Conservation (phyloP, 2,888 invertebrate genomes). For the Pachymerium ferrugineum region DNA sequence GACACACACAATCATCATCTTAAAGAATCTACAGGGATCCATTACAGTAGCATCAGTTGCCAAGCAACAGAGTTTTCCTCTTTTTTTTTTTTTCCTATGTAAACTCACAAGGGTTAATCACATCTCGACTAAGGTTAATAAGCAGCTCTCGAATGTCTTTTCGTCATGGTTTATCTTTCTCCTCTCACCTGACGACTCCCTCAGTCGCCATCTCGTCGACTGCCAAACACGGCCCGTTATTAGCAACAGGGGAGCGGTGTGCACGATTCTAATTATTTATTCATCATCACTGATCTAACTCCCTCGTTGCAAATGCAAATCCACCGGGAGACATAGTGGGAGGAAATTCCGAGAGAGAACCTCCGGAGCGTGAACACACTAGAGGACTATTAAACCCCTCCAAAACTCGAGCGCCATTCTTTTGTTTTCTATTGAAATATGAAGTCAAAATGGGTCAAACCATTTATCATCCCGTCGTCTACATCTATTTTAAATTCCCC, state of each 20-base stretch:
- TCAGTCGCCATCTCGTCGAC: conserved; percentile 16
- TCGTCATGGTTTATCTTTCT: conserved; percentile 12
- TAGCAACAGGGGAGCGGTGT: conserved; percentile 24
- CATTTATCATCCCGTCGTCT: background rate
- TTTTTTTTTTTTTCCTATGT: background rate
- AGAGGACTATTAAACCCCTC: conserved; percentile 18
- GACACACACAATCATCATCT: background rate
- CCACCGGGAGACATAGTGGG: conserved; percentile 7
- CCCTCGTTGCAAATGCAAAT: conserved; percentile 27
- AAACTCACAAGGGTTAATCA: conserved; percentile 12
- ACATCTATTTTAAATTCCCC: background rate
- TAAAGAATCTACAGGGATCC: conserved; percentile 1
- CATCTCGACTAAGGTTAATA: conserved; percentile 24
- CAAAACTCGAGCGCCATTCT: conserved; percentile 17
- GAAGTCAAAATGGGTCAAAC: conserved; percentile 20
- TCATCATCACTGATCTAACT: conserved; percentile 27
- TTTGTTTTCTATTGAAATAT: conserved; percentile 27
- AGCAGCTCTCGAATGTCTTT: conserved; percentile 27
- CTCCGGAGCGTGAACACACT: conserved; percentile 16
- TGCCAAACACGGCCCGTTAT: conserved; percentile 19
- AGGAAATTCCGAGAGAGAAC: background rate
- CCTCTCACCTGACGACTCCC: conserved; percentile 15
- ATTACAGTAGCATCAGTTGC: background rate
- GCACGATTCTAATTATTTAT: conserved; percentile 22
- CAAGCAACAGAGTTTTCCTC: conserved; percentile 27